Conservation (phyloP, 1,140 invertebrate species). For the Sipha flava region DNA sequence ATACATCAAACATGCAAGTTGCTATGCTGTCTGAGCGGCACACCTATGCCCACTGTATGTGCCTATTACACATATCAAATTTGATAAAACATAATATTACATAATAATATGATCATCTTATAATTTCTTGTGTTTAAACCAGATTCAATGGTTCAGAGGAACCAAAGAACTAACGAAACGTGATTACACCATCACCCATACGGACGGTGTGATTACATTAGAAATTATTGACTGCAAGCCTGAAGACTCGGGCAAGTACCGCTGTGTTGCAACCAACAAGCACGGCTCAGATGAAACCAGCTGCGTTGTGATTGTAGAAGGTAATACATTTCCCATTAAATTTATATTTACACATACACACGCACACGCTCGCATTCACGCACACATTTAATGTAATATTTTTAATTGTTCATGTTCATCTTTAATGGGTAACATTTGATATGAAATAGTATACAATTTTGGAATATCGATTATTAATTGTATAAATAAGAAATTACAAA, state of each 20-base stretch:
- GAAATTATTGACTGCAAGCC: conserved; percentile 92
- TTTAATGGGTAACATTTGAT: too few relatives aligned
- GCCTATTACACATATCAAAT: background rate
- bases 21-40: conserved; percentile 90
- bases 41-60: conserved; percentile 78
- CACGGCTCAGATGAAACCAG: conserved; percentile 90
- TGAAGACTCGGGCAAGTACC: conserved; percentile 92
- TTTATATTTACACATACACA: too few relatives aligned
- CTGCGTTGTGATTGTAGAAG: conserved; percentile 95
- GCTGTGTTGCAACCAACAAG: conserved; percentile 81
- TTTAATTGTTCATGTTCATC: too few relatives aligned
- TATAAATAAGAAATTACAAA: too few relatives aligned
- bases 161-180: conserved; percentile 79
- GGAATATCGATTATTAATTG: too few relatives aligned
- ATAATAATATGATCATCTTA: too few relatives aligned
- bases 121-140: background rate
- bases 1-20: conserved; percentile 89
- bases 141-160: conserved; percentile 85
- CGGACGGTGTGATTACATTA: conserved; percentile 90
- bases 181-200: conserved; percentile 78
- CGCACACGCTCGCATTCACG: too few relatives aligned
- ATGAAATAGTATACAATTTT: too few relatives aligned
- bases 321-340: conserved; percentile 51
- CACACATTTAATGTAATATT: too few relatives aligned
- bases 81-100: too few relatives aligned